Base-by-base conservation (phyloP, 2,888 invertebrate genomes). In the Salpingus planirostris region DNA sequence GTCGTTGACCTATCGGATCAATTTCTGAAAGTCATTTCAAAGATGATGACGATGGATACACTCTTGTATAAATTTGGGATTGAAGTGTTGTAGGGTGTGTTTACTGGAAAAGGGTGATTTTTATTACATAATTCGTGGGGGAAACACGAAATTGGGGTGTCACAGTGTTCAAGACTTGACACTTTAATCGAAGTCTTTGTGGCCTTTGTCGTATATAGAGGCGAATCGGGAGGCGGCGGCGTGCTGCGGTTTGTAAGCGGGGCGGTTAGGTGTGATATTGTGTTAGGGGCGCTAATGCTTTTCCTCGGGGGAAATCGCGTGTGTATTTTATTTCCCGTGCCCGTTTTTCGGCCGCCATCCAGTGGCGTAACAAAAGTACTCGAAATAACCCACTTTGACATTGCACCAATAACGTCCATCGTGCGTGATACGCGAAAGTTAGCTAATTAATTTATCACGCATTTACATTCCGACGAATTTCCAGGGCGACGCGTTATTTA, bases 271-370 rank as follows among this genome's bases (percentile, higher is more conserved):
- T 49, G 46, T 51, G 51, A 51, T 52, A 52, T 52, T 52, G 47
- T 49, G 49, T 52, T 51, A 47, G 46, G 48, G 49, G 52, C 47
- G 52, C 47, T 52, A 52, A 52, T 52, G 50, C 49, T 38, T 46
- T 50, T 41, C 44, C 52, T 46, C 49, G 31, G 31, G 52, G 50
- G 49, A 50, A 52, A 52, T 52, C 47, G 50, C 50, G 49, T 49
- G 47, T 47, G 45, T 44, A 44, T 47, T 43, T 44, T 41, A 46
- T 46, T 44, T 34, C 24, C 14, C 26, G 31, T 24, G 24, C 25
- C 13, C 30, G 27, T 29, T 15, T 18, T 11, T 29, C 13, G 21
- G 22, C 26, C 18, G 26, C 31, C 15, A n/a, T 13, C 22, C 25
- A 15, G 21, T 32, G 22, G 18, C 23, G 14, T 11, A n/a, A n/a